A percentile compares a stretch with the other conserved stretches of the same genome.
Conservation (phyloP, 2,888 invertebrate genomes). For the Arctia plantaginis region DNA sequence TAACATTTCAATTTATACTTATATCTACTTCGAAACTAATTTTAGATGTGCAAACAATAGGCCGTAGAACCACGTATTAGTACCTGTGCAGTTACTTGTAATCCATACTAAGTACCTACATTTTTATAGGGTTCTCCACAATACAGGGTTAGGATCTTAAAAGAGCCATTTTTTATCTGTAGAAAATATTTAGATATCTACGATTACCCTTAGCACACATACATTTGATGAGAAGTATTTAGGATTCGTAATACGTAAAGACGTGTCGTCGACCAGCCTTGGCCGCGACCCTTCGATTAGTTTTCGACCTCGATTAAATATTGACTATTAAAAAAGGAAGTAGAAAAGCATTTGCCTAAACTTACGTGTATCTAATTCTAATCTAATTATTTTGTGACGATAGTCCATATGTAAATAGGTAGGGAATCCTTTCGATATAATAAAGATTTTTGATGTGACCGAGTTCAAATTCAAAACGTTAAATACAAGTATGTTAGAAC, state of each 20-base stretch:
- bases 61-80: slow-evolving; percentile 61
- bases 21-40: slow-evolving; percentile 43
- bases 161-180: neutral
- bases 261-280: slow-evolving; percentile 53
- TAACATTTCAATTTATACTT: slow-evolving; percentile 19
- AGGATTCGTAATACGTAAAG: slow-evolving; percentile 48
- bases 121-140: neutral
- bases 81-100: slow-evolving; percentile 41
- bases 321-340: slow-evolving; percentile 32
- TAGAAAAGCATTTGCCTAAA: neutral
- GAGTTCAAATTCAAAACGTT: neutral
- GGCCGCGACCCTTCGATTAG: slow-evolving; percentile 49
- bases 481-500: neutral
- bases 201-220: neutral
- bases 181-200: neutral
- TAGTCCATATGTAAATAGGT: too few relatives aligned
- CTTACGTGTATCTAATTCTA: neutral
- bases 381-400: neutral
- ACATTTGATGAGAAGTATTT: slow-evolving; percentile 32
- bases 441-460: neutral
- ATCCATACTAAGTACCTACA: slow-evolving; percentile 38
- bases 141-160: neutral
- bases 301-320: slow-evolving; percentile 46
- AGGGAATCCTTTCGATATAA: neutral
- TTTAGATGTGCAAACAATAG: slow-evolving; percentile 69